Conservation (phyloP, 2,888 invertebrate genomes). For the Acleris cristana region DNA sequence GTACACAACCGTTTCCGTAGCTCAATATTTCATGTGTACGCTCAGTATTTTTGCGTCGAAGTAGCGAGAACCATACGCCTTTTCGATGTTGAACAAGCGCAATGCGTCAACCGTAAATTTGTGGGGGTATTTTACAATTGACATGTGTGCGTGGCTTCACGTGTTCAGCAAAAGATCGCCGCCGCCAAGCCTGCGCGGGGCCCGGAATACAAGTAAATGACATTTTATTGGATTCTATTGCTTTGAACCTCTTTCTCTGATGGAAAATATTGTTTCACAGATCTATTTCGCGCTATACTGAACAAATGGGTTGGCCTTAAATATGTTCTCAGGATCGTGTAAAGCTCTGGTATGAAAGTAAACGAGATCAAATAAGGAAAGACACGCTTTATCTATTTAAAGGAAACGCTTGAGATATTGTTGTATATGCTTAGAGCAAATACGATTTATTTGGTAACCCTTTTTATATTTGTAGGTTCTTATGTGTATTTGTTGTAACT, state of each 20-base stretch:
- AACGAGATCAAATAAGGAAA: conserved; percentile 24
- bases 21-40: conserved; percentile 13
- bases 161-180: conserved; percentile 25
- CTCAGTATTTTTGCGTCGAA: conserved; percentile 19
- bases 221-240: conserved; percentile 53
- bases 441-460: not conserved
- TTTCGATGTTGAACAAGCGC: conserved; percentile 33
- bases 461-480: too few species aligned
- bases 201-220: conserved; percentile 45
- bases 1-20: not conserved
- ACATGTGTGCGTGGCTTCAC: conserved; percentile 31
- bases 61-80: conserved; percentile 23
- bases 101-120: conserved; percentile 36
- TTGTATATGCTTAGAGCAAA: not conserved
- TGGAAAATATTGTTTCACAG: conserved; percentile 50
- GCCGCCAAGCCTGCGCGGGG: conserved; percentile 14
- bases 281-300: conserved; percentile 46
- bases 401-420: conserved; percentile 1
- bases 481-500: too few species aligned
- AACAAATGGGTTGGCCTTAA: conserved; percentile 41
- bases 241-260: conserved; percentile 50
- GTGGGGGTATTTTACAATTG: conserved; percentile 35
- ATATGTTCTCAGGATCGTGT: conserved; percentile 34
- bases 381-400: conserved; percentile 12
- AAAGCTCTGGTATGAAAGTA: conserved; percentile 33